Percentiles rank a stretch among this genome's conserved stretches.
Conservation (phyloP, 2,113 vertebrate genomes). For the Mastomys natalensis region DNA sequence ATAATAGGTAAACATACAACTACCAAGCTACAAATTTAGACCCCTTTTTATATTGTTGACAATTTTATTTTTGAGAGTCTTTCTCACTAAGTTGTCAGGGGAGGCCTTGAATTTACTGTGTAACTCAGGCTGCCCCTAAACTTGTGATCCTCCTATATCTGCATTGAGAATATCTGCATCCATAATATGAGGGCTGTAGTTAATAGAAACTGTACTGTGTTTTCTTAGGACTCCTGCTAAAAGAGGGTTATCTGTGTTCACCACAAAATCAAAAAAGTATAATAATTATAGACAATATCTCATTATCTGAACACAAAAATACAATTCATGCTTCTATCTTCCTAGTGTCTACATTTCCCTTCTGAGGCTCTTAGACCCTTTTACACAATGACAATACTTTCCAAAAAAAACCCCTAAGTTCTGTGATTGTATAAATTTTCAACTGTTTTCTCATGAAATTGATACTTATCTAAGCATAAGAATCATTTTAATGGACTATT, state of each 20-base stretch:
- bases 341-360: background rate
- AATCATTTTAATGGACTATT: background rate
- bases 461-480: constrained; percentile 45
- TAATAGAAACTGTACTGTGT: background rate
- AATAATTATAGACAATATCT: background rate
- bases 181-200: background rate
- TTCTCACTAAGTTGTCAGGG: too few species aligned
- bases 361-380: background rate
- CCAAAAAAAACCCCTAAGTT: background rate
- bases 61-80: background rate
- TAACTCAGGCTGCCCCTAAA: background rate
- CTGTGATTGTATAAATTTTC: background rate
- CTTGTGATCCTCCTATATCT: background rate
- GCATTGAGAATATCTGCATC: background rate
- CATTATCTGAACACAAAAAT: background rate
- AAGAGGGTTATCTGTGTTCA: background rate
- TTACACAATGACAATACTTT: background rate
- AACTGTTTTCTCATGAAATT: constrained; percentile 25
- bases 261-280: background rate
- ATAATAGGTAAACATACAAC: background rate
- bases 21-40: background rate
- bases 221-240: background rate
- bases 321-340: background rate
- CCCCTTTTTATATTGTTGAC: background rate
- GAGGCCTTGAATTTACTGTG: background rate